Base-by-base conservation (phyloP, 1,140 invertebrate genomes). In the Ptiloglossa arizonensis region DNA sequence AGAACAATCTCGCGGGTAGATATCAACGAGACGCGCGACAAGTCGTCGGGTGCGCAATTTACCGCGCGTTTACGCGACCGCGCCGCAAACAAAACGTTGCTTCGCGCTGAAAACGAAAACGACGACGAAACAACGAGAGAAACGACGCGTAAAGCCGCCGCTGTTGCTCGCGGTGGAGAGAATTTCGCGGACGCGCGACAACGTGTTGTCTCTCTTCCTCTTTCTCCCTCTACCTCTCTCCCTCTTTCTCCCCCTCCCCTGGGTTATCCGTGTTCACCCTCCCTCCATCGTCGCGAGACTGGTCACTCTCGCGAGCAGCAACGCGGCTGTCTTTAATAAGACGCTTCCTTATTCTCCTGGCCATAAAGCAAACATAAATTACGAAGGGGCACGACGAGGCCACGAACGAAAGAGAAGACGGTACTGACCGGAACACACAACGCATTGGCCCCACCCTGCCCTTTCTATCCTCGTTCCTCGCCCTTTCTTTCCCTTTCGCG, bases 291-390 rank as follows among this genome's bases (percentile, higher is more conserved):
- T 19, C 27, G 79, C 79, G 32, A 60, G 24, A 60, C n/a, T 44
- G 1, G 15, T n/a, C 68, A 13, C 46, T 22, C 11, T 78, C 79
- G 85, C 62, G 79, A 79, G 78, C 85, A 80, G 75, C 74, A 62
- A 79, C 79, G 72, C 86, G 82, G 82, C 76, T 86, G 81, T 86
- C 85, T 89, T 89, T 90, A 90, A 90, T 90, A 90, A 88, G 88
- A 87, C 85, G 89, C 89, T 90, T 90, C 89, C 89, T 90, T 89
- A 90, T 90, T 90, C 88, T 82, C 78, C 79, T 83, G 87, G 81
- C 76, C 86, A 87, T 90, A 89, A 90, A 90, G 88, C 88, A 88
- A 89, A 88, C 88, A 88, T 90, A 88, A 90, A 89, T 90, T 87
- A 89, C 86, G 71, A 84, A 87, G 85, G 78, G 80, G 79, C 85